Conservation (phyloP, 2,113 vertebrate genomes). For the Lethenteron reissneri region DNA sequence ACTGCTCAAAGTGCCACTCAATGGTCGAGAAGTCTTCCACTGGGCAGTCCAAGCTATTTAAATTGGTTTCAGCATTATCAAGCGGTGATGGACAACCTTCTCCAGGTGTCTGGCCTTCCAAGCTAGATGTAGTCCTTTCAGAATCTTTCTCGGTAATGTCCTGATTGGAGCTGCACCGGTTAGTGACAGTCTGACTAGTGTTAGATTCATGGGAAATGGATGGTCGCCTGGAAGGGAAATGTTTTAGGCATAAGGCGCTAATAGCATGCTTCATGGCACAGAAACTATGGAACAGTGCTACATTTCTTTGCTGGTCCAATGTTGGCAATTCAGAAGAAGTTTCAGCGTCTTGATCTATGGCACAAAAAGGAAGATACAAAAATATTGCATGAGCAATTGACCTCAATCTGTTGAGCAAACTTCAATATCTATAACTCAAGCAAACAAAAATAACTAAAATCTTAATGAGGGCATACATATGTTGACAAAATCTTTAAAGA, state of each 20-base stretch:
- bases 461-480: background rate
- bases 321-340: conserved; percentile 8
- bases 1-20: conserved; percentile 43
- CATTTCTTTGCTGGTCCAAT: conserved; percentile 28
- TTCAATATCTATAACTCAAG: background rate
- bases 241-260: conserved; percentile 58
- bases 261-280: conserved; percentile 85
- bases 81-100: background rate
- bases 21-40: conserved; percentile 14
- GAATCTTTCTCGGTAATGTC: conserved; percentile 12
- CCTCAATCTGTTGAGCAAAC: background rate
- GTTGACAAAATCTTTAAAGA: background rate
- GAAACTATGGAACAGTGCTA: conserved; percentile 55
- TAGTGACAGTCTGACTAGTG: conserved; percentile 7
- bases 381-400: background rate
- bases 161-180: conserved; percentile 10
- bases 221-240: conserved; percentile 21
- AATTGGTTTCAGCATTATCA: conserved; percentile 11
- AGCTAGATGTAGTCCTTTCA: conserved; percentile 14
- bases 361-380: background rate
- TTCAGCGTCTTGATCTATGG: background rate
- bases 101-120: background rate
- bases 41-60: background rate
- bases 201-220: conserved; percentile 28
- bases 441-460: background rate